These are phyloP conservation scores for Parascotia fuliginaria DNA, from an alignment of 2,888 invertebrate genomes.

Conservation along the genomic window DNA sequence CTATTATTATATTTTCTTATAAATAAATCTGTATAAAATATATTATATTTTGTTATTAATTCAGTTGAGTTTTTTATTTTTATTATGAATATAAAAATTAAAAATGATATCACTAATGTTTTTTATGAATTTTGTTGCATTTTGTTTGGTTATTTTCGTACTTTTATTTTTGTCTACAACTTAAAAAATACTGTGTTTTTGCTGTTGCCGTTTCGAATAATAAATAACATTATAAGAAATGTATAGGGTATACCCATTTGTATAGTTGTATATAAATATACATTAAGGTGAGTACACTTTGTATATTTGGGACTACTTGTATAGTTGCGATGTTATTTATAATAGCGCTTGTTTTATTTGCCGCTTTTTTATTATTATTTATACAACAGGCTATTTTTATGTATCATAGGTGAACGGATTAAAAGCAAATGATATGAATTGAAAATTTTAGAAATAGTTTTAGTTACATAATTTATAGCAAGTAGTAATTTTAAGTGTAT, in stretches of 20 bases:
- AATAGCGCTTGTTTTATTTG: slow-evolving; percentile 73
- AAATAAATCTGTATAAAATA: not conserved
- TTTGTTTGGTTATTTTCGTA: slow-evolving; percentile 41
- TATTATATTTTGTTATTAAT: slow-evolving; percentile 1
- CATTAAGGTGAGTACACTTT: slow-evolving; percentile 37
- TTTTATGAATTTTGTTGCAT: slow-evolving; percentile 51
- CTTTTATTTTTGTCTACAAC: slow-evolving; percentile 29
- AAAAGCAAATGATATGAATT: slow-evolving; percentile 56
- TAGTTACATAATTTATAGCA: too few species aligned
- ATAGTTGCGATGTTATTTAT: slow-evolving; percentile 52
- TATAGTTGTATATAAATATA: slow-evolving; percentile 28
- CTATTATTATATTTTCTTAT: not conserved
- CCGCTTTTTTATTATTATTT: slow-evolving; percentile 66
- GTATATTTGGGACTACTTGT: slow-evolving; percentile 32
- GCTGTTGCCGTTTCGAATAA: slow-evolving; percentile 56
- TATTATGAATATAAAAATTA: slow-evolving; percentile 2
- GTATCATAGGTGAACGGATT: slow-evolving; percentile 22
- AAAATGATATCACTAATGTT: slow-evolving; percentile 18
- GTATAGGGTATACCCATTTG: slow-evolving; percentile 15
- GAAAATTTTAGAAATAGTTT: too few species aligned
- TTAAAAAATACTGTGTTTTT: slow-evolving; percentile 46
- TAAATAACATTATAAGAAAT: slow-evolving; percentile 13
- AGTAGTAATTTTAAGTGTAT: not conserved
- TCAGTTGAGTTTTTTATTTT: slow-evolving; percentile 11
- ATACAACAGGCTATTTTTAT: slow-evolving; percentile 39